Evolutionary conservation across 2,797 vertebrate species (phyloP).

Genomic region (Spheniscus humboldti): DNA sequence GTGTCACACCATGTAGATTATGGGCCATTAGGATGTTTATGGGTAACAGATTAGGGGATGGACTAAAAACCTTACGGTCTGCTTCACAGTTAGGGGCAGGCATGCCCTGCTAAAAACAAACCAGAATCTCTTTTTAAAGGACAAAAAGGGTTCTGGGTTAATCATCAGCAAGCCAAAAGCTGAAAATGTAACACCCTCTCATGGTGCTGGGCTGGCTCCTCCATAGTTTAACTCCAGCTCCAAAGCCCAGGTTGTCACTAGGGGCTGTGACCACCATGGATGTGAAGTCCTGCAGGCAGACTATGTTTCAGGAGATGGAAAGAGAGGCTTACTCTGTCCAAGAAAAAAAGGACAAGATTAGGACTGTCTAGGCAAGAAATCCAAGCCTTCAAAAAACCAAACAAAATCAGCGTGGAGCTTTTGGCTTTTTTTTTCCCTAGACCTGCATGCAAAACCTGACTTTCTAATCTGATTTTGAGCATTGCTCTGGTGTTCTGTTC

Average conservation of each 20-base stretch:
- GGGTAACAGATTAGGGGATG: neutral
- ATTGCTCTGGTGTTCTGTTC: neutral
- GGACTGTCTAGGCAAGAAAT: neutral
- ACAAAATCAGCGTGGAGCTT: neutral
- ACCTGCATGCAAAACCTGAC: neutral
- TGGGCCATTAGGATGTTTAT: no score
- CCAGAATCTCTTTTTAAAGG: neutral
- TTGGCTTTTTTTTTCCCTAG: neutral
- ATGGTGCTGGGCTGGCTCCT: neutral
- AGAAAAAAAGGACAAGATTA: neutral
- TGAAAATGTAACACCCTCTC: neutral
- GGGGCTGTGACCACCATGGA: neutral
- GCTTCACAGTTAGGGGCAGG: neutral
- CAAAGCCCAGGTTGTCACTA: neutral
- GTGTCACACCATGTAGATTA: fast-evolving
- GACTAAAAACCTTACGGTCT: neutral
- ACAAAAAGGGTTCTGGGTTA: neutral
- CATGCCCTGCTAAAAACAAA: neutral
- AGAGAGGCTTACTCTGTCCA: neutral
- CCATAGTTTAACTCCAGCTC: neutral
- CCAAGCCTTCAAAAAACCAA: neutral
- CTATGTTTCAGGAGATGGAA: neutral
- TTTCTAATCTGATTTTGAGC: neutral
- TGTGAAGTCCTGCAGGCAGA: neutral
- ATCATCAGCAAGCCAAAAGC: neutral